phyloP scores from a whole-genome alignment of 2,113 vertebrate genomes.

The Pollimyrus isidori region DNA sequence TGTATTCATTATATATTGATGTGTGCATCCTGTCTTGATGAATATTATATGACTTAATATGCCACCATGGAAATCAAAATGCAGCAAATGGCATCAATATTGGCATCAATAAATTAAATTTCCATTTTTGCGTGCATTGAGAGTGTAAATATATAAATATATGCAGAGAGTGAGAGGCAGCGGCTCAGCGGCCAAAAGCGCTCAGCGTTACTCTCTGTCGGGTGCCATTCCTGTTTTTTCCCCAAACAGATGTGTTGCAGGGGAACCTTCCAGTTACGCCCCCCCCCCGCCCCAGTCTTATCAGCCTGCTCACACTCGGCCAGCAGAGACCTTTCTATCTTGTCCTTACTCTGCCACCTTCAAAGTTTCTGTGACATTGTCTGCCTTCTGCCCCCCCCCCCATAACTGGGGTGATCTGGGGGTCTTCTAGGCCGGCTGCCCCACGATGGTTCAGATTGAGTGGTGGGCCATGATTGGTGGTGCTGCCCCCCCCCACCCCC shows the following conservation, averaged over 20 bases:
- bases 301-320: constrained; percentile 39
- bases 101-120: constrained; percentile 14
- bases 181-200: neutral
- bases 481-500: constrained; percentile 48
- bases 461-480: neutral
- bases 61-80: constrained; percentile 6
- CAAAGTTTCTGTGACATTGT: constrained; percentile 30
- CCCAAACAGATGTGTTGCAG: neutral
- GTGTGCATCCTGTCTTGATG: constrained; percentile 8
- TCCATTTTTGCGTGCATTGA: constrained; percentile 13
- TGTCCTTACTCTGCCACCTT: constrained; percentile 33
- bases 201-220: neutral
- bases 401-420: neutral
- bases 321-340: constrained; percentile 46
- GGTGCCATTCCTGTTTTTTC: neutral
- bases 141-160: constrained; percentile 12
- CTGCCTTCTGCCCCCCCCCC: constrained; percentile 16
- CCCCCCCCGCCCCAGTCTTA: constrained; percentile 39
- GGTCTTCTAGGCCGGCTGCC: neutral
- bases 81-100: constrained; percentile 11
- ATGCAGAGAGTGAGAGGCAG: neutral
- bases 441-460: neutral
- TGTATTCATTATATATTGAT: constrained; percentile 21
- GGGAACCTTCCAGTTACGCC: constrained; percentile 8
- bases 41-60: constrained; percentile 16